Base-by-base conservation (phyloP, 1,140 invertebrate genomes). In the Sinella curviseta region DNA sequence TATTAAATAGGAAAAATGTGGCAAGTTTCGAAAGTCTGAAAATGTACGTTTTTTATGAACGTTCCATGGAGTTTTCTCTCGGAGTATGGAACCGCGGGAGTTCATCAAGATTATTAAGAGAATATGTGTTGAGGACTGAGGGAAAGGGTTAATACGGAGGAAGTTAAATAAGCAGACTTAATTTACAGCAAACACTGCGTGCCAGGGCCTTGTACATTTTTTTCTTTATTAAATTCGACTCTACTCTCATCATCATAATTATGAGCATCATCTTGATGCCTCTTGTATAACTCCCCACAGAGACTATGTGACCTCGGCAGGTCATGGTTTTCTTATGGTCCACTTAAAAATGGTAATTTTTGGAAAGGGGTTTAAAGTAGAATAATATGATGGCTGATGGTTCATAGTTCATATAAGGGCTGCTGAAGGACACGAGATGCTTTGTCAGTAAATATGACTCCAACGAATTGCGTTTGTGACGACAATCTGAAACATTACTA, bases 111-210 rank as follows among this genome's bases (percentile, higher is more conserved):
- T 70, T 30, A 70, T 70, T 30, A 31, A 70, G 65, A 70, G 31
- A n/a, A n/a, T 16, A 3, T 4, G 57, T 60, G 57, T 26, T 60
- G 57, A 60, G 12, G 57, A 26, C 12, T 17, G 24, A 60, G 65
- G n/a, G n/a, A 70, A 70, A 70, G 65, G 65, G 65, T 70, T 70
- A 30, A 70, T 31, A 70, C 8, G 30, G 65, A 33, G 2, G 65
- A n/a, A 70, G n/a, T n/a, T n/a, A n/a, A 14, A 70, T 70, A 70
- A 70, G 65, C 24, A 17, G 65, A 70, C 65, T 70, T 70, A 70
- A 70, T 70, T 70, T 70, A 70, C 26, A 31, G 65, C 26, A 33
- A 12, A 30, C 26, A 70, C 26, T 33, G 24, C 26, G 31, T 14
- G 31, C 28, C 8, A 70, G n/a, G 24, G 12, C 8, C 31, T 70